phyloP scores from a whole-genome alignment of 2,888 invertebrate species.

The Rapana venosa region DNA sequence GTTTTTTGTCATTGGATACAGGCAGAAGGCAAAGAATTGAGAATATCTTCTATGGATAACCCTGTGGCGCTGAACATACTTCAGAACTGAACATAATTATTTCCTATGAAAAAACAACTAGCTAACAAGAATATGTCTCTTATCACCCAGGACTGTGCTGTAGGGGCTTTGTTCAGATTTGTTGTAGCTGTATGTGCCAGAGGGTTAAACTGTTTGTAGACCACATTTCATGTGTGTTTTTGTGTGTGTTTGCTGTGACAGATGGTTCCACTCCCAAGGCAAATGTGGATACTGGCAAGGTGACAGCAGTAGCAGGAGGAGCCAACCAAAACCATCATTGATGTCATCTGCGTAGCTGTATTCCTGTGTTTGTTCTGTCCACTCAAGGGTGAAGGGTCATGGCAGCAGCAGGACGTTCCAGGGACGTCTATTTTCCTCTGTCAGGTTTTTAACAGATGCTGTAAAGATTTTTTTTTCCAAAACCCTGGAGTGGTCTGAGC shows the following conservation, averaged over 20 bases:
- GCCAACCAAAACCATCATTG: conserved; percentile 48
- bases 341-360: conserved; percentile 36
- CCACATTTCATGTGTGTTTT: too few species aligned
- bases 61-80: too few species aligned
- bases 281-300: conserved; percentile 42
- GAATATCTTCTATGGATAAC: too few species aligned
- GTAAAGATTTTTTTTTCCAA: conserved; percentile 5
- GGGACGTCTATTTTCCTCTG: conserved; percentile 26
- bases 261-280: conserved; percentile 45
- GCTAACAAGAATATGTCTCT: too few species aligned
- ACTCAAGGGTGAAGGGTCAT: conserved; percentile 35
- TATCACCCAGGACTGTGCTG: too few species aligned
- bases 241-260: conserved; percentile 24
- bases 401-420: conserved; percentile 36
- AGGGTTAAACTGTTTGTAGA: too few species aligned
- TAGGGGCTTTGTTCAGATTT: too few species aligned
- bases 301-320: conserved; percentile 42
- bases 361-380: conserved; percentile 40
- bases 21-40: too few species aligned
- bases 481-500: conserved; percentile 8
- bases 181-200: too few species aligned
- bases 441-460: conserved; percentile 29
- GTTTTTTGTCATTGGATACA: too few species aligned
- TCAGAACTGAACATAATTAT: too few species aligned
- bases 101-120: too few species aligned